Base-by-base conservation (phyloP, 2,888 invertebrate genomes). In the Nephrocerus scutellatus region DNA sequence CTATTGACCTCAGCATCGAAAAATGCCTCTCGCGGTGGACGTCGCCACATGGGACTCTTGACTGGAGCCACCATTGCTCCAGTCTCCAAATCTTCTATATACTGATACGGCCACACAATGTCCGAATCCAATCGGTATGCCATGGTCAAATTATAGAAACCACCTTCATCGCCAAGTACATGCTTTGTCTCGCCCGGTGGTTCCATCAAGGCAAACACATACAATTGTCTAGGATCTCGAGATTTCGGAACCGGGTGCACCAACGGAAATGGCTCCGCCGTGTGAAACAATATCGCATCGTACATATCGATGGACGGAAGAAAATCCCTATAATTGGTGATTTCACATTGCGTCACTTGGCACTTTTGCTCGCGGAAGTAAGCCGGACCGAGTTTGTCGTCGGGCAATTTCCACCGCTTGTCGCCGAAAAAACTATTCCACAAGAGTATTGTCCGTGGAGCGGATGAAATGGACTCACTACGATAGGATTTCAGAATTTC, bases 81-180 rank as follows among this genome's bases (percentile, higher is more conserved):
- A 3, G 48, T 55, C 23, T 50, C 36, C 0, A 39, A 46, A 16
- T 71, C 67, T 20, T 50, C 24, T 7, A 73, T 39, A 7, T 50
- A 44, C 4, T 55, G 61, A 43, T 74, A 74, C 2, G 70, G 52
- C 70, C 70, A 70, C 1, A 60, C 25, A 12, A 74, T 54, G 48
- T 74, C 74, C 39, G 74, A 74, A 47, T 71, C 72, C 41, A 71
- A 47, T 41, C 74, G 66, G 53, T 76, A 75, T 1, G 72, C 74
- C 73, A 76, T 74, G 2, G 76, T 76, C 43, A 71, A 56, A 51
- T 77, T 77, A 48, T 72, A 80, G 40, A 76, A 74, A 21, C 62
- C 48, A 6, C 57, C 50, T 28, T 67, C 64, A 30, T 62, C 56
- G 18, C 48, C 48, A 7, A 68, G 49, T 3, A 52, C 39, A 39